Evolutionary conservation across 2,113 vertebrate genomes (phyloP).

Genomic region (Sinocyclocheilus grahami): DNA sequence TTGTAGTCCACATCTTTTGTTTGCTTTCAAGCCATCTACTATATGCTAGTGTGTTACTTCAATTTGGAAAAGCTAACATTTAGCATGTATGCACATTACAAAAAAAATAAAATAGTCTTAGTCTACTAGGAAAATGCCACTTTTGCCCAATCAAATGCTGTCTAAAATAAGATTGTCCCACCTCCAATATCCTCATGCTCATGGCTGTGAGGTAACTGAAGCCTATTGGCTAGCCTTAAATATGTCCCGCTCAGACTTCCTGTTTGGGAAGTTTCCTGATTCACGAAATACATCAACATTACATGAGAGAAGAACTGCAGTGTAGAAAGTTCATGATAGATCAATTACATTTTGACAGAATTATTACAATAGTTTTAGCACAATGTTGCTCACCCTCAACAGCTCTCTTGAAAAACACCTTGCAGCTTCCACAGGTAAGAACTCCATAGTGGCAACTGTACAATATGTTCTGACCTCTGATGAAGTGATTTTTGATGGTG

Average conservation of each 20-base stretch:
- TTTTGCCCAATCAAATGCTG: neutral
- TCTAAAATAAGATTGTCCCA: neutral
- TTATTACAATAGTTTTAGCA: neutral
- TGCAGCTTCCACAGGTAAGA: constrained; percentile 96
- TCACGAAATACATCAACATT: neutral
- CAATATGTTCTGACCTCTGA: no score
- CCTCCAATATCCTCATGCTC: neutral
- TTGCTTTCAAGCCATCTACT: neutral
- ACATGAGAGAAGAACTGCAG: neutral
- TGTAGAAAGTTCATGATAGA: neutral
- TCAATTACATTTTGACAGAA: neutral
- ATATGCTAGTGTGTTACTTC: neutral
- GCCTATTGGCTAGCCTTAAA: neutral
- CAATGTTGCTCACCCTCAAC: constrained; percentile 86
- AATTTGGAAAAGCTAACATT: neutral
- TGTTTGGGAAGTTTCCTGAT: neutral
- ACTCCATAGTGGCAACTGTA: constrained; percentile 90
- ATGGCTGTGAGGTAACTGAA: neutral
- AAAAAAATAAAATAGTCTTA: neutral
- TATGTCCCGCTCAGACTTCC: neutral
- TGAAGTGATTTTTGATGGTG: neutral
- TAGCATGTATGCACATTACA: neutral
- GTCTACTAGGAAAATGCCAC: neutral
- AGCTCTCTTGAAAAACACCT: constrained; percentile 98
- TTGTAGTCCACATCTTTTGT: neutral